Percentiles rank a stretch among this genome's conserved stretches.
These are phyloP conservation scores for Ecdyonurus torrentis DNA, from an alignment of 2,888 invertebrate genomes.

Conservation along the genomic window DNA sequence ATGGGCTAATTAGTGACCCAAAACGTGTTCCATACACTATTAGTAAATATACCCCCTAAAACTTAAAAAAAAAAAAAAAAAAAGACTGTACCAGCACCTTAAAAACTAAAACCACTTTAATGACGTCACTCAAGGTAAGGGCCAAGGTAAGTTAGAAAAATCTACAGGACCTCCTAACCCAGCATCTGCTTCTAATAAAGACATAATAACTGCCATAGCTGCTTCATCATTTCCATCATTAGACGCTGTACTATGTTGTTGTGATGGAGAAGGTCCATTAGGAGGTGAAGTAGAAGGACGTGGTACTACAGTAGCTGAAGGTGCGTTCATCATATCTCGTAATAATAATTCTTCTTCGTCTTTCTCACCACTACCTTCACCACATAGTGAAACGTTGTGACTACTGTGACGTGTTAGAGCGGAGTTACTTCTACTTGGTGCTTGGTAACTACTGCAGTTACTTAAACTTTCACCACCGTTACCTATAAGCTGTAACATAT, in stretches of 20 bases:
- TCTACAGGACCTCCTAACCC: conserved; percentile 77
- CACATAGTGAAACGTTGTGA: neutral
- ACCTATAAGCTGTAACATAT: neutral
- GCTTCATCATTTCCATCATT: conserved; percentile 73
- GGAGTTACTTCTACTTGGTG: neutral
- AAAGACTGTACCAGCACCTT: no score
- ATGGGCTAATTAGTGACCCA: no score
- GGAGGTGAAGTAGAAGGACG: neutral
- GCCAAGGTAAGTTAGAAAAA: conserved; percentile 75
- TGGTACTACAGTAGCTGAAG: neutral
- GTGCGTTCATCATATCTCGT: neutral
- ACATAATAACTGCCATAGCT: conserved; percentile 86
- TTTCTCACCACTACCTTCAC: neutral
- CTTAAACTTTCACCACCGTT: conserved; percentile 2
- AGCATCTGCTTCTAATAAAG: conserved; percentile 73
- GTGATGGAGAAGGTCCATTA: conserved; percentile 21
- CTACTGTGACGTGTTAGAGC: neutral
- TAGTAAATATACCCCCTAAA: no score
- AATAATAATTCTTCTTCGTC: neutral
- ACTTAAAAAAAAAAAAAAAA: no score
- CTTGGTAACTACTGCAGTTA: neutral
- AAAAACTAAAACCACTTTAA: neutral
- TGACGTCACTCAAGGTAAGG: conserved; percentile 43
- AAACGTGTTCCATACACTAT: no score
- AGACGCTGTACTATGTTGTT: conserved; percentile 27